Conservation (phyloP, 1,140 invertebrate genomes). For the Bombus superbus region DNA sequence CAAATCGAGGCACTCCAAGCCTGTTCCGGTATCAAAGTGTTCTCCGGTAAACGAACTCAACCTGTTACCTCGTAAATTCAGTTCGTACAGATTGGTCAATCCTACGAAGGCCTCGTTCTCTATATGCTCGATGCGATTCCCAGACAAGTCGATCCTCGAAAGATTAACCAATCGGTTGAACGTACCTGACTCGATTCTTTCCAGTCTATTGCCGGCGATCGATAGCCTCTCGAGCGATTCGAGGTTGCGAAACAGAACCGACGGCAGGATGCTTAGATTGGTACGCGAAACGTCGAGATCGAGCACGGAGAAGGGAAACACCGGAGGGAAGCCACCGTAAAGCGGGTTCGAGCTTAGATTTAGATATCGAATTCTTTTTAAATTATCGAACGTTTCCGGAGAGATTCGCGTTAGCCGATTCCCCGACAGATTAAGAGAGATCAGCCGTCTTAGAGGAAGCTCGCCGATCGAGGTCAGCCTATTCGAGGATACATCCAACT, state of each 20-base stretch:
- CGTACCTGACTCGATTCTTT: conserved; percentile 88
- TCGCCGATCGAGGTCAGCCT: conserved; percentile 87
- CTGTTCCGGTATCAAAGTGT: conserved; percentile 90
- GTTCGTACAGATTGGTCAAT: conserved; percentile 87
- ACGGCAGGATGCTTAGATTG: conserved; percentile 87
- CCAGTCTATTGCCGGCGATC: conserved; percentile 87
- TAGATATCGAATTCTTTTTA: conserved; percentile 87
- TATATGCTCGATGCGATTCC: conserved; percentile 91
- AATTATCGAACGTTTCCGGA: conserved; percentile 86
- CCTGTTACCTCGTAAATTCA: conserved; percentile 90
- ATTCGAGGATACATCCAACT: conserved; percentile 90
- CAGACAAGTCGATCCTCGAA: conserved; percentile 88
- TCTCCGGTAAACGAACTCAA: conserved; percentile 88
- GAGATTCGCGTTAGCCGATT: conserved; percentile 90
- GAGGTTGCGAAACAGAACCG: conserved; percentile 88
- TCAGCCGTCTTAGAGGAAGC: conserved; percentile 86
- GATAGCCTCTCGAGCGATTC: conserved; percentile 86
- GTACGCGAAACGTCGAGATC: conserved; percentile 90
- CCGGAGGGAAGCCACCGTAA: conserved; percentile 80
- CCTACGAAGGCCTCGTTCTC: conserved; percentile 89
- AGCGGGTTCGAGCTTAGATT: conserved; percentile 91
- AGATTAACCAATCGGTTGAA: conserved; percentile 90
- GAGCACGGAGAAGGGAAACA: conserved; percentile 82
- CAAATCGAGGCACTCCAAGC: conserved; percentile 89
- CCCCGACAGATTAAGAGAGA: conserved; percentile 89